These are phyloP conservation scores for Luperina nickerlii DNA, from an alignment of 2,888 invertebrate species.

Conservation along the genomic window DNA sequence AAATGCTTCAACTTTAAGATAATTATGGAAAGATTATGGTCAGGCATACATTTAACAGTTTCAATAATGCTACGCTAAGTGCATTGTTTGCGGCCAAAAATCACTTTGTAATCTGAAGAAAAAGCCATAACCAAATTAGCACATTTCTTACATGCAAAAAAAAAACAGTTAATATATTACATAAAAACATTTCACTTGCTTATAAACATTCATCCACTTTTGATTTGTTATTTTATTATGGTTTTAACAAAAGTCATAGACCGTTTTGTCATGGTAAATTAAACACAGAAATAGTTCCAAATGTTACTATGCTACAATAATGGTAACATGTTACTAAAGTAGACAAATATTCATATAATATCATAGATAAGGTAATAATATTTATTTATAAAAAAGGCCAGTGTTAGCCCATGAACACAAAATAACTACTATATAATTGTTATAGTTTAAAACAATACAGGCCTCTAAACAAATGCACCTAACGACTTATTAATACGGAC, in stretches of 20 bases:
- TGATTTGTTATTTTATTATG: conserved; percentile 29
- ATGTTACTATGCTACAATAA: conserved; percentile 60
- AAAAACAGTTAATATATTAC: conserved; percentile 18
- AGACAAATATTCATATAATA: conserved; percentile 58
- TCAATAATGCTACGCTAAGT: conserved; percentile 83
- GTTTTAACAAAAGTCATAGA: conserved; percentile 29
- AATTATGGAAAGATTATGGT: conserved; percentile 86
- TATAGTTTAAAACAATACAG: conserved; percentile 65
- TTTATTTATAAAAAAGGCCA: conserved; percentile 53
- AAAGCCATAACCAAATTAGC: conserved; percentile 54
- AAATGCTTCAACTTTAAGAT: conserved; percentile 87
- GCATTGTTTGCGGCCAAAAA: conserved; percentile 78
- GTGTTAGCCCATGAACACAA: conserved; percentile 54
- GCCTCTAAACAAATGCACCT: conserved; percentile 85
- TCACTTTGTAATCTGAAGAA: conserved; percentile 55
- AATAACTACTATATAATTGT: conserved; percentile 58
- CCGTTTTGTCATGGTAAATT: conserved; percentile 64
- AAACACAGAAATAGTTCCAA: conserved; percentile 58
- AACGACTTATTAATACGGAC: conserved; percentile 82
- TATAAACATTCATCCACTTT: conserved; percentile 48
- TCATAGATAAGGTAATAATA: conserved; percentile 52
- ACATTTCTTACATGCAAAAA: conserved; percentile 49
- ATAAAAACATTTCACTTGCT: conserved; percentile 29
- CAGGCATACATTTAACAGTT: conserved; percentile 84
- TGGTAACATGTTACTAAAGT: conserved; percentile 66